Base-by-base conservation (phyloP, 2,888 invertebrate species). In the Mythimna impura region DNA sequence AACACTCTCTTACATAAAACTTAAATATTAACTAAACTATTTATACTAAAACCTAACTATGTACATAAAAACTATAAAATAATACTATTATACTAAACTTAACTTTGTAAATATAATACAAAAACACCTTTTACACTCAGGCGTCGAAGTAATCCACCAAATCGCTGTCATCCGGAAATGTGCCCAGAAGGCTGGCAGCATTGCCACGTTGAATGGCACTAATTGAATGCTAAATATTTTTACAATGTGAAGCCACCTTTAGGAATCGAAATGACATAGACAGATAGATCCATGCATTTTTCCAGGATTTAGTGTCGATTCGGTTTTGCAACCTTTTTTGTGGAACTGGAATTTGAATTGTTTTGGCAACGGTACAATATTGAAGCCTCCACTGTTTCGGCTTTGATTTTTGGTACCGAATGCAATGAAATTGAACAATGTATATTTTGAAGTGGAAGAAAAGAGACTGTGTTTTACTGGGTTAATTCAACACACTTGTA, bases 341-440 rank as follows among this genome's bases (percentile, higher is more conserved):
- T 55, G 47, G 47, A 67, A 67, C 57, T 58, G 58, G 47, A 68
- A 75, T 81, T 70, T 66, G n/a, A 81, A 81, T 79, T 67, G 78
- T 77, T 81, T 81, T 81, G 72, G 72, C 72, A 71, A 22, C 40
- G 65, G 57, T 58, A n/a, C 64, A 77, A 52, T 67, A 76, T 71
- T 71, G 40, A 30, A 55, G 50, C 57, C 17, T 62, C 12, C 17
- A 74, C 57, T 57, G 64, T 68, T 80, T 30, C 47, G 10, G 20
- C 7, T 81, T 70, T 72, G 63, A 63, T 72, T 54, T 60, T 47
- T 50, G 22, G 30, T 2, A n/a, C 43, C 8, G 30, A 64, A 40
- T 30, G 69, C 30, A 76, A 54, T 8, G 7, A 4, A 34, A 58
- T 43, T 43, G 25, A 17, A 10, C 4, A 22, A 14, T 5, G 0